Evolutionary conservation across 2,888 invertebrate species (phyloP), one percentile per base, ranked within the genome.

Genomic region (Polydrusus cervinus): DNA sequence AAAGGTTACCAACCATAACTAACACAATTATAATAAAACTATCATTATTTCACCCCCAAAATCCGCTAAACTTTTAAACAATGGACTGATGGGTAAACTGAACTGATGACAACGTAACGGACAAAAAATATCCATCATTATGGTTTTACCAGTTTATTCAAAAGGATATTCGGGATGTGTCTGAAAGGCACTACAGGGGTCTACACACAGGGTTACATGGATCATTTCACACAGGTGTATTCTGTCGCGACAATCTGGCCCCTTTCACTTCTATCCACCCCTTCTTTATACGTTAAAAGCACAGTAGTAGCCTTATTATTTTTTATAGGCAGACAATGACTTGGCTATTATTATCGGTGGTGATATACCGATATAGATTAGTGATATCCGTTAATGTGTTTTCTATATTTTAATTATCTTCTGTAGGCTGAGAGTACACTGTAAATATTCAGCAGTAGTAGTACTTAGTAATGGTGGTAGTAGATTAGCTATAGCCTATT

Each of bases 151-250:
- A 69, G 75, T 74, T 70, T 76, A 74, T 74, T 76, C 74, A 76
- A 76, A 72, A 64, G 78, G 71, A 74, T 82, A 80, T 79, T 80
- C 80, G 82, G 82, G 82, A 83, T 83, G 78, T 74, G 71, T 76
- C 60, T 79, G 81, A 84, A 84, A 84, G 81, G 82, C 82, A 78
- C 83, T 78, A 80, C 83, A 80, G 84, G 84, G 84, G 83, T 84
- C 84, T 82, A 83, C 83, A 82, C 83, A 84, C 82, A 84, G 82
- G 82, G 79, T 82, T 83, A 78, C 80, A 84, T 82, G 85, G 84
- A 85, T 86, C 86, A 86, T 85, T 86, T 84, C 85, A 83, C 85
- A 85, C 86, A 85, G 86, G 86, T 86, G 85, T 80, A 79, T 78
- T 77, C 75, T 79, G 79, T 79, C 81, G 81, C 79, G 80, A 81